Conservation (phyloP, 2,888 invertebrate genomes). For the Noctua janthe region DNA sequence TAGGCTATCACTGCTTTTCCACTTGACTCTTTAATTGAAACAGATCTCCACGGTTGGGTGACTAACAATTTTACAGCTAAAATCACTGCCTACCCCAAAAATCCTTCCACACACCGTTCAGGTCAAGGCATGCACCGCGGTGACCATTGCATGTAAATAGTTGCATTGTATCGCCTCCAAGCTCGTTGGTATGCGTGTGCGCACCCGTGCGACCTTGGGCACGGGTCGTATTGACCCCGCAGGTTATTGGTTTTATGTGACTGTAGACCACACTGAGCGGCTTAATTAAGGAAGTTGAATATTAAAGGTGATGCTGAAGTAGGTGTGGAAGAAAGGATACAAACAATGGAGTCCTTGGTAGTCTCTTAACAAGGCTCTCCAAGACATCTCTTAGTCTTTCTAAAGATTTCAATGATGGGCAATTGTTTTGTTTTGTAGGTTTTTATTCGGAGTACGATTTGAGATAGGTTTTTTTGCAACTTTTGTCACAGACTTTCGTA, state of each 20-base stretch:
- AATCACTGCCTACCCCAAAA: constrained; percentile 32
- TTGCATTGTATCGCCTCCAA: constrained; percentile 51
- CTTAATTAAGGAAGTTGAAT: constrained; percentile 47
- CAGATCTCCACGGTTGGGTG: not conserved
- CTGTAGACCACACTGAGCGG: constrained; percentile 31
- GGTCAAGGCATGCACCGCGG: constrained; percentile 56
- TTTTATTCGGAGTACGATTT: not conserved
- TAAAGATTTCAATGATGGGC: not conserved
- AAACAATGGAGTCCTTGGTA: constrained; percentile 1
- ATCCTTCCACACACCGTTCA: constrained; percentile 46
- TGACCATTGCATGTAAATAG: constrained; percentile 63
- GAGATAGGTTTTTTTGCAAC: not conserved
- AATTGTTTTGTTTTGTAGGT: not conserved
- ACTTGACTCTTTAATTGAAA: not conserved
- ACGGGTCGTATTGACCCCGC: constrained; percentile 56
- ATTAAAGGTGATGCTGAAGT: not conserved
- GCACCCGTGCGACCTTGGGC: constrained; percentile 54
- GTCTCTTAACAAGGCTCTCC: not conserved
- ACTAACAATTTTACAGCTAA: not conserved
- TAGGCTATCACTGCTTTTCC: no score
- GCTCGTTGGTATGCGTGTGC: constrained; percentile 53
- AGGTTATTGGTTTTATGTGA: constrained; percentile 58
- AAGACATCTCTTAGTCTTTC: not conserved
- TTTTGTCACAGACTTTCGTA: not conserved
- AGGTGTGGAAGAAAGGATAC: not conserved